Base-by-base conservation (phyloP, 2,797 vertebrate genomes). In the Lepus oiostolus region DNA sequence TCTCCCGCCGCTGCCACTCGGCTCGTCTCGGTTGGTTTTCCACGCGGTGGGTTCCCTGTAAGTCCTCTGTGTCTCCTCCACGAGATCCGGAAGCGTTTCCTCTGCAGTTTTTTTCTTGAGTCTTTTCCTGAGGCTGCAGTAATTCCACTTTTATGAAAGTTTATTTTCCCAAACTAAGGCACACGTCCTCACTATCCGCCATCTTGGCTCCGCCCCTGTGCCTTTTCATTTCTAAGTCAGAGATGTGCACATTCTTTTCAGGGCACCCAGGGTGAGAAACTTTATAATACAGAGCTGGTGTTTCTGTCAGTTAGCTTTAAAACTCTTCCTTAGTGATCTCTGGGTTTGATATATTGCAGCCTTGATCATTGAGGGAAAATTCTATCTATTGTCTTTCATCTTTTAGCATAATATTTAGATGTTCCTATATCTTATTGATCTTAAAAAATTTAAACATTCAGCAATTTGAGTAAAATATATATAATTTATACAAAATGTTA, bases 291-390 rank as follows among this genome's bases (percentile, higher is more conserved):
- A 88, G 82, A 67, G 71, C n/a, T 83, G 70, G 9, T 54, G 35
- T 70, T 93, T 87, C 71, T 50, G n/a, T 67, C 42, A 80, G 28
- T 91, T 68, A 28, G 50, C 38, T 94, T 75, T 71, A 79, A 93
- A 76, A 63, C 17, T 52, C 14, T 24, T 85, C 16, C 47, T 81
- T 63, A 16, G 74, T 89, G 84, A 65, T 71, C 62, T 65, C 30
- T 60, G n/a, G 13, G 50, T 88, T 88, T 85, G 38, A 85, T 70
- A 89, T 70, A 79, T 42, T 35, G 5, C n/a, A 67, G 32, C 2
- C 19, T 95, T 67, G 24, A 62, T 83, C 65, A 42, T 30, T n/a
- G 35, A 79, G 16, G 19, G 17, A 65, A 32, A 50, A 14, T 74
- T 68, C 24, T n/a, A 11, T 32, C 52, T 79, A 30, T 24, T 68